Base-by-base conservation (phyloP, 2,113 vertebrate genomes). In the Patagioenas fasciata region DNA sequence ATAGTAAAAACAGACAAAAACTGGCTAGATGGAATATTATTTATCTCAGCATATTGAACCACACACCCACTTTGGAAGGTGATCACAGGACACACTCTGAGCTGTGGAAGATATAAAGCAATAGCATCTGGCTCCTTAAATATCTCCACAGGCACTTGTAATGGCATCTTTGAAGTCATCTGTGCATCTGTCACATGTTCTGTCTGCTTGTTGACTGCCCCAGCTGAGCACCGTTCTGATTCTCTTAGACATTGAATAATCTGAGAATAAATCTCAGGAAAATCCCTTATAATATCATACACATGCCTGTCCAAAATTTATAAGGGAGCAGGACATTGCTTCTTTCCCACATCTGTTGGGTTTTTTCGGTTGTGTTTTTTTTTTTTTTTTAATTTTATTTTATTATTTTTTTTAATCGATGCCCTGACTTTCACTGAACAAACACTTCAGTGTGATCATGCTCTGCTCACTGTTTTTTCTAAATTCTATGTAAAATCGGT, bases 41-140 rank as follows among this genome's bases (percentile, higher is more conserved):
- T 92, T 71, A 77, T 80, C 91, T 86, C 75, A 94, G 61, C 78
- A 65, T 93, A 95, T 28, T 95, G 89, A 97, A 85, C 67, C 81
- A 87, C 73, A 94, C 73, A 62, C 67, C 66, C 90, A 23, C 82
- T 95, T 93, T 97, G 96, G 97, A 98, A 97, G 80, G 96, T 96
- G 97, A 98, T 97, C 97, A 96, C 93, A 97, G 93, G 93, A 96
- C 88, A 91, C 67, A 71, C 62, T 95, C 73, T 67, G 93, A 94
- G 74, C 89, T 87, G 90, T 6, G 5, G 85, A 97, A 96, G 90
- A 95, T 92, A 94, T 50, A 96, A 95, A 95, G 90, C 80, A 92
- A 85, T 67, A 94, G 96, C 97, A 97, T 97, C 97, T 98, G 98
- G 95, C 89, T 97, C 89, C 96, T 97, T 97, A 97, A 97, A 95